Conservation (phyloP, 2,888 invertebrate genomes). For the Xanthostigma xanthostigma region DNA sequence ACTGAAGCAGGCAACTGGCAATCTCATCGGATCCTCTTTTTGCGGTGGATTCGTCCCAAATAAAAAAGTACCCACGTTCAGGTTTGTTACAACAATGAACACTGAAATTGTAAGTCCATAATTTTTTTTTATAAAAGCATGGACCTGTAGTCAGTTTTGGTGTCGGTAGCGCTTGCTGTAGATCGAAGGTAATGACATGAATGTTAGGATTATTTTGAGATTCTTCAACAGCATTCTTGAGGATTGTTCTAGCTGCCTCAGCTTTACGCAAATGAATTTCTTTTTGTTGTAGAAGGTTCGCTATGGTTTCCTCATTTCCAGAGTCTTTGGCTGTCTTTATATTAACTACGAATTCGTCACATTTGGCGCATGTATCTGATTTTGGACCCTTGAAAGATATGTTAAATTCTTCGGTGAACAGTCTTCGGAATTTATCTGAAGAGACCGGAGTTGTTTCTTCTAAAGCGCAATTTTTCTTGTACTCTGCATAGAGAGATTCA, state of each 20-base stretch:
- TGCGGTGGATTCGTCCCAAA: slow-evolving; percentile 3
- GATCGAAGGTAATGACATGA: slow-evolving; percentile 1
- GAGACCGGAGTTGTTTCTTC: too few species aligned
- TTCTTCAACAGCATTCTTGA: background rate
- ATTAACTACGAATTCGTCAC: background rate
- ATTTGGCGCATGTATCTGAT: background rate
- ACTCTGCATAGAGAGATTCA: too few species aligned
- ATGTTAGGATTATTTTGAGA: background rate
- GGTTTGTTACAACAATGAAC: background rate
- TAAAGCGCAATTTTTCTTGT: too few species aligned
- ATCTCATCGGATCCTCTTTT: slow-evolving; percentile 6
- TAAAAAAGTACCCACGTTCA: slow-evolving; percentile 1
- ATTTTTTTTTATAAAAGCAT: slow-evolving; percentile 6
- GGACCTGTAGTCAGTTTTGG: slow-evolving; percentile 6
- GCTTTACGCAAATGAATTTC: background rate
- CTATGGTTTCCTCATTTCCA: background rate
- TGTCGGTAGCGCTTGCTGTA: slow-evolving; percentile 5
- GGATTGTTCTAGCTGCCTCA: background rate
- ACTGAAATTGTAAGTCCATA: slow-evolving; percentile 4
- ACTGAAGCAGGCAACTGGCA: background rate
- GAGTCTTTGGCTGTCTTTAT: background rate
- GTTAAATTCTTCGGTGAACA: too few species aligned
- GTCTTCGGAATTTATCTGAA: too few species aligned
- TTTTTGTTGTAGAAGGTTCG: background rate
- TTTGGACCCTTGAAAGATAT: background rate